These are phyloP conservation scores for Aegithalos caudatus DNA, from an alignment of 2,113 vertebrate species.

Conservation along the genomic window DNA sequence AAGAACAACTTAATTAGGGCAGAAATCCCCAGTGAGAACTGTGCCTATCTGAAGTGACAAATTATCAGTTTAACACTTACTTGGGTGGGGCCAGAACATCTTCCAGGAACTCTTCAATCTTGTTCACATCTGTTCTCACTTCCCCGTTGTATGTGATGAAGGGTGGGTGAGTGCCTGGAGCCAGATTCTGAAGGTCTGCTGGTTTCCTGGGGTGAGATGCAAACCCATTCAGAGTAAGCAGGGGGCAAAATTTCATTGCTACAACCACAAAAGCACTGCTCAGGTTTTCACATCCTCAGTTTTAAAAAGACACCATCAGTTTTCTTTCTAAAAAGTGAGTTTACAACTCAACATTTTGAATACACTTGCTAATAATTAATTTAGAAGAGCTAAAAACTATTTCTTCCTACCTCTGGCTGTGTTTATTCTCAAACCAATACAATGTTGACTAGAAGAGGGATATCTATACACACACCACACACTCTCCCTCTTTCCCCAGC, in stretches of 20 bases:
- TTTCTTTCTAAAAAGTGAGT: not conserved
- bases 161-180: conserved; percentile 95
- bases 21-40: not conserved
- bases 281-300: not conserved
- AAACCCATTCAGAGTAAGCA: not conserved
- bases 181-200: conserved; percentile 96
- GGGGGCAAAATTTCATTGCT: not conserved
- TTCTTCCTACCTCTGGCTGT: not conserved
- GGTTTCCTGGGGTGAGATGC: conserved; percentile 83
- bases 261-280: not conserved
- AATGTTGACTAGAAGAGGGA: not conserved
- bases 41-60: not conserved
- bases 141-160: conserved; percentile 97
- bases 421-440: not conserved
- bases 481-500: not conserved
- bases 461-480: not conserved
- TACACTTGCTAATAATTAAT: not conserved
- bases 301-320: not conserved
- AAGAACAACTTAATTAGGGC: not conserved
- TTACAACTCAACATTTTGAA: not conserved
- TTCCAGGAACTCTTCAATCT: conserved; percentile 98
- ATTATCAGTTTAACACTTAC: conserved; percentile 73
- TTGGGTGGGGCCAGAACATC: conserved; percentile 94
- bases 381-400: not conserved
- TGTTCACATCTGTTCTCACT: conserved; percentile 98